These are phyloP conservation scores for Drosophila malerkotliana DNA, from an alignment of 1,140 invertebrate genomes.

Conservation along the genomic window DNA sequence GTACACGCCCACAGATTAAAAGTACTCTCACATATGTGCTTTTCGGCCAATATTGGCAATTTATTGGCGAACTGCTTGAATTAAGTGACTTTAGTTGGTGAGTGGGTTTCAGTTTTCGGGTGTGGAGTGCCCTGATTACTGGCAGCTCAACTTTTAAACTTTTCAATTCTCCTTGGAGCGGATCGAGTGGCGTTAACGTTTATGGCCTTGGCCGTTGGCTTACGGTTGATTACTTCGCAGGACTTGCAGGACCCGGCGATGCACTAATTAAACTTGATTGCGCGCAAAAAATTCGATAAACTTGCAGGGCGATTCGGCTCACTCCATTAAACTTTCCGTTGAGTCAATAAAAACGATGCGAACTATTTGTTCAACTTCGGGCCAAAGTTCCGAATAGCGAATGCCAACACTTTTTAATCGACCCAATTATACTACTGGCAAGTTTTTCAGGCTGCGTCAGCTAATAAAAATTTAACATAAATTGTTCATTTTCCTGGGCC, in stretches of 20 bases:
- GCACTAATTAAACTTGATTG: constrained; percentile 57
- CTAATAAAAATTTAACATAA: constrained; percentile 65
- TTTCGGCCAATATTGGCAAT: constrained; percentile 1
- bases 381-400: constrained; percentile 51
- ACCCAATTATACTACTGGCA: constrained; percentile 69
- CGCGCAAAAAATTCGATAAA: constrained; percentile 41
- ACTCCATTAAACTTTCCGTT: constrained; percentile 61
- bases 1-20: constrained; percentile 3
- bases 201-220: constrained; percentile 9
- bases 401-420: constrained; percentile 68
- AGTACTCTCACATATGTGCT: neutral
- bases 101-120: neutral
- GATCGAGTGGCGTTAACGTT: constrained; percentile 8
- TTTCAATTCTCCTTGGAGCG: neutral
- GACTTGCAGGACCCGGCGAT: constrained; percentile 13
- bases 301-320: constrained; percentile 24
- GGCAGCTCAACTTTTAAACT: neutral
- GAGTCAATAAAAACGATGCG: constrained; percentile 68
- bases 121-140: neutral
- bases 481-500: constrained; percentile 26
- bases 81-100: constrained; percentile 8
- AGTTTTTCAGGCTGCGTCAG: constrained; percentile 57
- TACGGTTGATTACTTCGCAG: constrained; percentile 30
- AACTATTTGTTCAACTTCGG: constrained; percentile 68
- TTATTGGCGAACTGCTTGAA: neutral